Conservation (phyloP, 2,113 vertebrate genomes). For the Tachuris rubrigastra region DNA sequence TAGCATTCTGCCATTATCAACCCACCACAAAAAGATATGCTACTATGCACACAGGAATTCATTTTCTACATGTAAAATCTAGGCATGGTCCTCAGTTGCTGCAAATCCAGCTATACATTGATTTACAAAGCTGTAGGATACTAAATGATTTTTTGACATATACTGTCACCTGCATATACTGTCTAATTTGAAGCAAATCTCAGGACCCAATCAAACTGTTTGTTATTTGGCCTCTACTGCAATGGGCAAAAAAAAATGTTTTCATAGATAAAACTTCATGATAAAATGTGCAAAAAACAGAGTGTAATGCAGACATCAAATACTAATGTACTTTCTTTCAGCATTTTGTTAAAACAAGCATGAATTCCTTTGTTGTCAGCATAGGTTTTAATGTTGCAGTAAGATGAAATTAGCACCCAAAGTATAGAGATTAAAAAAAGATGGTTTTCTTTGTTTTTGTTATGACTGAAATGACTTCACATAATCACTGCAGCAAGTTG, state of each 20-base stretch:
- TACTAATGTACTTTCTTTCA: background rate
- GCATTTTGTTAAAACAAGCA: background rate
- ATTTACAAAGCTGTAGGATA: background rate
- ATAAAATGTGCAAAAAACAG: background rate
- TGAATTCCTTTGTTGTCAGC: background rate
- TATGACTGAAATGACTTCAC: background rate
- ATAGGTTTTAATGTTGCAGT: background rate
- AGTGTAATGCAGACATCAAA: background rate
- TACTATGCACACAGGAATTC: background rate
- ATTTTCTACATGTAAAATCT: background rate
- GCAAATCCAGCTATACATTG: background rate
- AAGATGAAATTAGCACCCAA: background rate
- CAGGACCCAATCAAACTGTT: background rate
- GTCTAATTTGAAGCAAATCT: background rate
- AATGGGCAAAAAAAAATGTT: background rate
- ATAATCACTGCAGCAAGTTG: constrained; percentile 29
- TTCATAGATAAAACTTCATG: background rate
- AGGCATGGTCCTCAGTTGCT: background rate
- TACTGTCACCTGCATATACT: background rate
- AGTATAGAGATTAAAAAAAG: background rate
- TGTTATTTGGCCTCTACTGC: background rate
- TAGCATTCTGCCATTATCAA: background rate
- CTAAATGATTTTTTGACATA: background rate
- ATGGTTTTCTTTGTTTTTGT: background rate
- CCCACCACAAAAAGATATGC: background rate